Conservation (phyloP, 2,797 vertebrate species). For the Chelidonichthys spinosus region DNA sequence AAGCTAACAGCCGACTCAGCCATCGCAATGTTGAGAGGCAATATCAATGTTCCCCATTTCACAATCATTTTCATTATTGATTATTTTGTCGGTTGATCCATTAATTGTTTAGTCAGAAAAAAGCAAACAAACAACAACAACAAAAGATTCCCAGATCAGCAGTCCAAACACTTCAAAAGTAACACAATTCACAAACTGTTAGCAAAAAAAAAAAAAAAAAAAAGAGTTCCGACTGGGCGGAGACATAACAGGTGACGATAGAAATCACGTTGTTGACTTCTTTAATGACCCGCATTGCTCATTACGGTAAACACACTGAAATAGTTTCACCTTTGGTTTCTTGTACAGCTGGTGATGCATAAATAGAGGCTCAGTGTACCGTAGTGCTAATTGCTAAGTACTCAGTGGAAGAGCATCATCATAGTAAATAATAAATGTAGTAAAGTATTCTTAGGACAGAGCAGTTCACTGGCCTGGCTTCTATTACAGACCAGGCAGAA, state of each 20-base stretch:
- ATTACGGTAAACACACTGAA: constrained; percentile 32
- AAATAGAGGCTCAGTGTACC: constrained; percentile 27
- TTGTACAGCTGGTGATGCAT: constrained; percentile 9
- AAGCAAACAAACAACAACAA: background rate
- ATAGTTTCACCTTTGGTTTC: constrained; percentile 13
- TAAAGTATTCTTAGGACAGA: constrained; percentile 40
- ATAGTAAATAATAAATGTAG: constrained; percentile 50
- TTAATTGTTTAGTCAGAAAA: background rate
- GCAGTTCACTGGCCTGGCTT: constrained; percentile 42
- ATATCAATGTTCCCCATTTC: background rate
- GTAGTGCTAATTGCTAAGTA: constrained; percentile 46
- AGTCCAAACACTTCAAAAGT: background rate
- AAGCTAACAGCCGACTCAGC: too few species aligned
- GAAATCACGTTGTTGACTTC: background rate
- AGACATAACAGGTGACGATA: constrained; percentile 8
- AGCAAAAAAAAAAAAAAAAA: background rate
- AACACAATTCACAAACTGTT: background rate
- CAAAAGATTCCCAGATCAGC: background rate
- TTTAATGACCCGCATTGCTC: constrained; percentile 23
- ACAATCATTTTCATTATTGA: background rate
- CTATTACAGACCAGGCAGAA: constrained; percentile 47
- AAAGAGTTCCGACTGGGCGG: background rate
- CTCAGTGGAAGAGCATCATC: constrained; percentile 23
- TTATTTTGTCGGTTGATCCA: background rate
- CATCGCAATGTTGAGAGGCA: too few species aligned